These are phyloP conservation scores for Hydrolagus colliei DNA, from an alignment of 2,797 vertebrate species.

Conservation along the genomic window DNA sequence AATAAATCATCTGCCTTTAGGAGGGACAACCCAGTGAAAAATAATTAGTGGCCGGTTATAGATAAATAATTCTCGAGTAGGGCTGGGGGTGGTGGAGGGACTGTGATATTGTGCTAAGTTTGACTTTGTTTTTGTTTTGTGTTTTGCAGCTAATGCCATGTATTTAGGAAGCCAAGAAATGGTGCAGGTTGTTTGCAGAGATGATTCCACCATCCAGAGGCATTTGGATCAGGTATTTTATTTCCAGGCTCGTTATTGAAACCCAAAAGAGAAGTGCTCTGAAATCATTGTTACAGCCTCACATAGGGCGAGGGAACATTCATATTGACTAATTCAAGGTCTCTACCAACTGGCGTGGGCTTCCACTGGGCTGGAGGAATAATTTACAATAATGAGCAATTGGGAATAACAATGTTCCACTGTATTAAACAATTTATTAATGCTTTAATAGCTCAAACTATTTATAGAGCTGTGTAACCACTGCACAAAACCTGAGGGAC, in stretches of 20 bases:
- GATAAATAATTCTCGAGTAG: too few relatives aligned
- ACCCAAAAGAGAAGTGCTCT: not conserved
- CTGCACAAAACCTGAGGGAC: not conserved
- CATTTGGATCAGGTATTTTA: constrained; percentile 78
- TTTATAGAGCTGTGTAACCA: not conserved
- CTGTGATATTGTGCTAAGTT: too few relatives aligned
- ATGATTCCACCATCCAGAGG: constrained; percentile 66
- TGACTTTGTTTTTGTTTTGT: constrained; percentile 37
- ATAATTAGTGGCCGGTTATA: too few relatives aligned
- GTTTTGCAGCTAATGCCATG: constrained; percentile 71
- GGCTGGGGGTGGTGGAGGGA: too few relatives aligned
- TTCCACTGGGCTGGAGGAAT: not conserved
- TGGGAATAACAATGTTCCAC: not conserved
- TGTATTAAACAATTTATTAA: not conserved
- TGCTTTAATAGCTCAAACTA: not conserved
- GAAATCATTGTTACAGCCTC: not conserved
- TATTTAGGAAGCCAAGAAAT: constrained; percentile 90
- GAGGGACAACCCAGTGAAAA: too few relatives aligned
- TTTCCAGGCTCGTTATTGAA: not conserved
- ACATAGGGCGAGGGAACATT: not conserved
- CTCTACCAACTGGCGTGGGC: not conserved
- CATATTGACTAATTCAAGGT: not conserved
- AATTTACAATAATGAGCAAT: not conserved
- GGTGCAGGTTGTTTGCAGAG: constrained; percentile 70
- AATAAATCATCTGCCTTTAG: too few relatives aligned